Base-by-base conservation (phyloP, 2,113 vertebrate species). In the Rostratula benghalensis region DNA sequence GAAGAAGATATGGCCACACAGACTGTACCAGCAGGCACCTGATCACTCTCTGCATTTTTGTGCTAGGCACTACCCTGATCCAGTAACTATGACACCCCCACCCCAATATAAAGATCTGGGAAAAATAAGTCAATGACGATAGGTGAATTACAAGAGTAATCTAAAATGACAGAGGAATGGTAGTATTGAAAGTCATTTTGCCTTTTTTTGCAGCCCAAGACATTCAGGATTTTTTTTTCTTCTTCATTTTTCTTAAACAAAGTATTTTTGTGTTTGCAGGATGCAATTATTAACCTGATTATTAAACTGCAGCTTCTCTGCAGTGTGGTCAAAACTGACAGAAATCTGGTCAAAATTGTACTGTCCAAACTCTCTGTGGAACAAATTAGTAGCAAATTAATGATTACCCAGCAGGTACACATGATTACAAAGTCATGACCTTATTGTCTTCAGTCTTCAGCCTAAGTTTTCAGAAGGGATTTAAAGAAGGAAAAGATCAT, bases 121-220 rank as follows among this genome's bases (percentile, higher is more conserved):
- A 7, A 18, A 59, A 63, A 75, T 6, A 13, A 20, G 39, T 46
- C n/a, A 2, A 5, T 12, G 5, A 50, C 27, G 9, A 33, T 3
- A 84, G 13, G 9, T 1, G 7, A 35, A 27, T 35, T 1, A 3
- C 16, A 41, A 19, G 23, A 5, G 2, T 35, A 4, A 7, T 4
- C 11, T 43, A 3, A 46, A 68, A 5, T 1, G 1, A 9, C 25
- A 31, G 30, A 53, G 21, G 27, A 82, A 25, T 5, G 15, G 20
- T 6, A 17, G 18, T 2, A 11, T 0, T 41, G 21, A 43, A 63
- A n/a, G 20, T 9, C 18, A 46, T 27, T 77, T 50, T 70, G 41
- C 23, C 57, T 30, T 56, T 30, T 56, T 56, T 43, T n/a, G 48
- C 53, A 86, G 33, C 1, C n/a, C 37, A 39, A 39, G 63, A 39